Base-by-base conservation (phyloP, 1,140 invertebrate genomes). In the Lysiphlebus fabarum region DNA sequence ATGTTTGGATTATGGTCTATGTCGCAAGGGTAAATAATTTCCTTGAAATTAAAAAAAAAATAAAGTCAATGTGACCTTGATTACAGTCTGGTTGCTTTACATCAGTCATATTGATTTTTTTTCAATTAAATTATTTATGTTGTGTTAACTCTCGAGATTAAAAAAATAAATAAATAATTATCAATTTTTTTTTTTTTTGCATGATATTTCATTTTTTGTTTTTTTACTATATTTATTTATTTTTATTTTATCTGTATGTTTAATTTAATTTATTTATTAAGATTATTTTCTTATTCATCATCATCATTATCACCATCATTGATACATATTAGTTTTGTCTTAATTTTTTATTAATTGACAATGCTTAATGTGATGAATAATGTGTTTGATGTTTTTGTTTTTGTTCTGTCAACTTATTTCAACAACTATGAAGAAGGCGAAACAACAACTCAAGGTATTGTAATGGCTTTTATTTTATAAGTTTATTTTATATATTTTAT, bases 381-480 rank as follows among this genome's bases (percentile, higher is more conserved):
- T 62, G 68, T 54, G 65, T 68, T 75, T 42, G 74, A 76, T 74
- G 73, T 67, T 76, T 74, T 68, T 70, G 56, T 70, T 70, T 69
- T 61, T 69, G 58, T 67, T 71, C 67, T 71, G 63, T 60, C 59
- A 49, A 49, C 36, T 58, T 55, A 61, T 62, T 63, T 69, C 63
- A 65, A 67, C 69, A 68, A 67, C 66, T 70, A 65, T 68, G 65
- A 68, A 69, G 73, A 77, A 67, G 67, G 67, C 68, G 72, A 76
- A 66, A 58, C 72, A 62, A 55, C 73, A 53, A 67, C 66, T 51
- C 57, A 70, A 77, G 75, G 75, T 77, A 77, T 69, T 71, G 67
- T 56, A 67, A 26, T 26, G 17, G 0, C 17, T 1, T 51, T 50
- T 17, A 44, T 14, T n/a, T 53, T 36, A 33, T n/a, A 8, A 43